Evolutionary conservation across 2,113 vertebrate genomes (phyloP).

Genomic region (Xenus cinereus): DNA sequence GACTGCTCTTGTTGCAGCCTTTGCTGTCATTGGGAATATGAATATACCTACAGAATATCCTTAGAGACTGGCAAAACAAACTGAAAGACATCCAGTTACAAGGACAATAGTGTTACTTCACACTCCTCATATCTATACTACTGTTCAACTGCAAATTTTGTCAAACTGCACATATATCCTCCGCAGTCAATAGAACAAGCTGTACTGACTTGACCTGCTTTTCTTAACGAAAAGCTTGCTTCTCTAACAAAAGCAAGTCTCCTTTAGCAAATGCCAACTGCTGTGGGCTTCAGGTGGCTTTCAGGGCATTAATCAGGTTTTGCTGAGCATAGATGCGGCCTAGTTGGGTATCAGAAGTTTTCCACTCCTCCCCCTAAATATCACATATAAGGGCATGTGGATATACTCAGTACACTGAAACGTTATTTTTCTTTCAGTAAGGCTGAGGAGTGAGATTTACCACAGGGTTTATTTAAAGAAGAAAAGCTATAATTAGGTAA

Average conservation of each 20-base stretch:
- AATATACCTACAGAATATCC: not conserved
- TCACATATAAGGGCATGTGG: not conserved
- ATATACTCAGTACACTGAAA: not conserved
- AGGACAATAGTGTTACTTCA: not conserved
- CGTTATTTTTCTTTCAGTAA: not conserved
- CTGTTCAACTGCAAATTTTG: not conserved
- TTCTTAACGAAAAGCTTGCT: not conserved
- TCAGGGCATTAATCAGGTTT: not conserved
- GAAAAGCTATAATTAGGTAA: not conserved
- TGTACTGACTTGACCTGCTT: not conserved
- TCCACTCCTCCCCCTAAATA: not conserved
- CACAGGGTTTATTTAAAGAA: not conserved
- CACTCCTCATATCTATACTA: not conserved
- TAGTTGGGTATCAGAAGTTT: not conserved
- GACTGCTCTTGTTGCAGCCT: not conserved
- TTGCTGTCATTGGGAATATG: not conserved
- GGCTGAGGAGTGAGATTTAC: not conserved
- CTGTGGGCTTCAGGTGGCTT: not conserved
- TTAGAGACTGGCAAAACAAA: not conserved
- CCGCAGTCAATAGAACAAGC: not conserved
- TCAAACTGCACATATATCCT: not conserved
- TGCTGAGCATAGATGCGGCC: not conserved
- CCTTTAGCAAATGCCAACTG: not conserved
- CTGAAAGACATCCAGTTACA: not conserved
- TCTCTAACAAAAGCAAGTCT: not conserved